Base-by-base conservation (phyloP, 2,797 vertebrate species). In the Aulostomus chinensis region DNA sequence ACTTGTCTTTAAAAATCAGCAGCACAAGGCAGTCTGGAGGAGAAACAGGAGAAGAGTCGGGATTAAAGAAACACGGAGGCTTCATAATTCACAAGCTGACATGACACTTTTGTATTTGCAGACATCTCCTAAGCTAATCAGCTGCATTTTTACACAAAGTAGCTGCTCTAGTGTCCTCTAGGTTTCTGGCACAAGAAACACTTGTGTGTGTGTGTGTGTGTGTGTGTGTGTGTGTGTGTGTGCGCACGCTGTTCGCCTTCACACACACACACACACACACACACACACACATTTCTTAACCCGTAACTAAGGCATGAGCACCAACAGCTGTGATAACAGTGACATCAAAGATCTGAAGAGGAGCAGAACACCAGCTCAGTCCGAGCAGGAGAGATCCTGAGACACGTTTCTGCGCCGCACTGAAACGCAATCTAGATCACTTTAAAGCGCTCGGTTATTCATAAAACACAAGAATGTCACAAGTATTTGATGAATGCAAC, bases 311-410 rank as follows among this genome's bases (percentile, higher is more conserved):
- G 51, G 56, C 45, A 73, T 83, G 68, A 68, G 68, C 20, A 1
- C 47, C 56, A 62, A 57, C 89, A 89, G 84, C 86, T 88, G 87
- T 63, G 65, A 86, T 41, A 89, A 86, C 79, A 83, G 49, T 9
- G 43, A 45, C 78, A 80, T 76, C 52, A 76, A 86, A 84, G 67
- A 75, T 68, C 54, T 53, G 69, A 67, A 42, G 78, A 68, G 60
- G 16, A 73, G 49, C 60, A 38, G 54, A 21, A 10, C 58, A 67
- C n/a, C n/a, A 34, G 60, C 45, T 68, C 31, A 2, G 64, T 32
- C 28, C 45, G 76, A 76, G 70, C 77, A 75, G 73, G 32, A 49
- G 49, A 67, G 70, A 38, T 20, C 13, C 10, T 55, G 2, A 55
- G 30, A 55, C 51, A 13, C 12, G 3, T 16, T 16, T 41, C 24